These are phyloP conservation scores for Thymelicus lineola DNA, from an alignment of 2,888 invertebrate genomes.

Conservation along the genomic window DNA sequence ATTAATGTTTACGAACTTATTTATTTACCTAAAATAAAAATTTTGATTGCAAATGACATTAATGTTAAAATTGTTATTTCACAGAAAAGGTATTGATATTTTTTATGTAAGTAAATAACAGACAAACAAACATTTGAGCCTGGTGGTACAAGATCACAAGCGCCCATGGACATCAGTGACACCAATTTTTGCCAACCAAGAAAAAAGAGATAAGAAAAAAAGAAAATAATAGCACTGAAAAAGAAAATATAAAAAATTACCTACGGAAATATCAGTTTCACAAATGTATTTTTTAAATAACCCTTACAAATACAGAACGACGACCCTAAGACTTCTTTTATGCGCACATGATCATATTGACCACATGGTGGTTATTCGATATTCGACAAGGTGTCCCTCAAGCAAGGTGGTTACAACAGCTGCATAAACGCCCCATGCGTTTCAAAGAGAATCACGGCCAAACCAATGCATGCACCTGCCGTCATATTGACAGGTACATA, in stretches of 20 bases:
- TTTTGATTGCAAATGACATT: not conserved
- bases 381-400: slow-evolving; percentile 63
- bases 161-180: too few species aligned
- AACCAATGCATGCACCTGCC: slow-evolving; percentile 76
- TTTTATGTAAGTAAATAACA: too few species aligned
- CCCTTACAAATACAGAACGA: not conserved
- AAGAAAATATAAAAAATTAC: not conserved
- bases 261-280: slow-evolving; percentile 6
- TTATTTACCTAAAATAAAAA: not conserved
- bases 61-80: too few species aligned
- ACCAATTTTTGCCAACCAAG: too few species aligned
- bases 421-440: slow-evolving; percentile 54
- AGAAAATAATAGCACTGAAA: too few species aligned
- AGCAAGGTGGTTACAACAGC: slow-evolving; percentile 71
- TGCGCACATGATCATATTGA: slow-evolving; percentile 38
- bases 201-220: too few species aligned
- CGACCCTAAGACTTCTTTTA: slow-evolving; percentile 17
- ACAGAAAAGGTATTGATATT: too few species aligned
- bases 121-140: too few species aligned
- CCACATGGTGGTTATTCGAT: slow-evolving; percentile 51
- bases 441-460: slow-evolving; percentile 60
- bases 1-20: not conserved
- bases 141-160: too few species aligned
- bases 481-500: slow-evolving; percentile 39
- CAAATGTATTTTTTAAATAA: not conserved